Percentiles rank a stretch among this genome's conserved stretches.
phyloP scores from a whole-genome alignment of 2,797 vertebrate genomes.

The Hozukius guyotensis region DNA sequence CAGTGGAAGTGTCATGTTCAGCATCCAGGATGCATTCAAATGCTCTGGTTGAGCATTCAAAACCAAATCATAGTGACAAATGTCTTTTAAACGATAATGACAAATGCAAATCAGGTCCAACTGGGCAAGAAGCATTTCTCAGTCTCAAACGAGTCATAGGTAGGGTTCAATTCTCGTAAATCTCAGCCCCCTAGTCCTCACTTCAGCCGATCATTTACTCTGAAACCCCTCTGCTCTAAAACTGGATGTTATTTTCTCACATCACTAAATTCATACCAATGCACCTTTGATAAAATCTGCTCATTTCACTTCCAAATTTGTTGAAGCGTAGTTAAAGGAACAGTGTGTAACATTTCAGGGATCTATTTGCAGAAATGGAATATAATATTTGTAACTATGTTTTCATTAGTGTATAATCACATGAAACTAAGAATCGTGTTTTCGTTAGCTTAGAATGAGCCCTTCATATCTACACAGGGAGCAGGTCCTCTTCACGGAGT shows the following conservation, averaged over 20 bases:
- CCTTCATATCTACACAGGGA: too few relatives aligned
- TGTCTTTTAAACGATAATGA: conserved; percentile 34
- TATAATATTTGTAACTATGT: too few relatives aligned
- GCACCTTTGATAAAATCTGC: neutral
- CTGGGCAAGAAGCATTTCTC: neutral
- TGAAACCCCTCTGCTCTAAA: neutral
- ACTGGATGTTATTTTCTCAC: neutral
- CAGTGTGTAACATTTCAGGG: too few relatives aligned
- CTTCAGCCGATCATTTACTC: neutral
- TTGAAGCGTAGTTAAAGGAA: neutral
- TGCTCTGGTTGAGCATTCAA: conserved; percentile 34
- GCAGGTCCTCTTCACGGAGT: too few relatives aligned
- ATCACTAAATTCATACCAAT: neutral
- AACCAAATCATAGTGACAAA: conserved; percentile 37
- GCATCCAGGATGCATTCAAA: conserved; percentile 63
- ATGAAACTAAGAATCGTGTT: too few relatives aligned
- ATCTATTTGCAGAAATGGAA: too few relatives aligned
- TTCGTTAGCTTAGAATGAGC: too few relatives aligned
- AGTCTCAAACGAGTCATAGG: neutral
- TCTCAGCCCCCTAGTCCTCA: neutral
- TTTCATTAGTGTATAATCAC: too few relatives aligned
- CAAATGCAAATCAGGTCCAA: conserved; percentile 52
- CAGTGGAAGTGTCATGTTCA: conserved; percentile 26
- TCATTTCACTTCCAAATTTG: neutral
- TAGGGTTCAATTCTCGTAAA: neutral